A percentile compares a stretch with the other conserved stretches of the same genome.
Evolutionary conservation across 1,140 invertebrate species (phyloP).

Genomic region (Zaprionus ornatus): DNA sequence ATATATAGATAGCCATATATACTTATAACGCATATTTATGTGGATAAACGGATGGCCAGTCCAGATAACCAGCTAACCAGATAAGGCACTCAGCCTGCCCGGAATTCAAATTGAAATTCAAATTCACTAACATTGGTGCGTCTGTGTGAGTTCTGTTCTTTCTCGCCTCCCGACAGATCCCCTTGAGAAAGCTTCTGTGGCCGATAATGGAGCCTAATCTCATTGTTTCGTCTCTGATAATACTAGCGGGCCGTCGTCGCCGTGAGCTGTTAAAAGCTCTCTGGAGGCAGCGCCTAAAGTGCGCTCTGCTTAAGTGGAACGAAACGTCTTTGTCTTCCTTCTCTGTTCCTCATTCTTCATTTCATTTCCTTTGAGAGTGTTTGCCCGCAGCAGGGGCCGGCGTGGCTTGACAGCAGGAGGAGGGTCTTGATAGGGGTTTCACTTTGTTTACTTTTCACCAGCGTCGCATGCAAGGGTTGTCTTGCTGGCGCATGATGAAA

Average conservation of each 20-base stretch:
- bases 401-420: background rate
- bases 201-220: conserved; percentile 31
- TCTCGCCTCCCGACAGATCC: background rate
- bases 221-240: background rate
- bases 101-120: conserved; percentile 4
- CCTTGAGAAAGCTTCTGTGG: conserved; percentile 1
- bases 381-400: too few relatives aligned
- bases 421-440: background rate
- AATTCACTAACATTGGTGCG: conserved; percentile 9
- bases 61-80: conserved; percentile 1
- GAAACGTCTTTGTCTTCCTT: conserved; percentile 12
- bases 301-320: conserved; percentile 21
- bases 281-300: conserved; percentile 25
- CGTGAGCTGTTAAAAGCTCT: conserved; percentile 25
- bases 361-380: too few relatives aligned
- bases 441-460: conserved; percentile 66
- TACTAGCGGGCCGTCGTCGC: background rate
- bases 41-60: conserved; percentile 27
- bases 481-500: background rate
- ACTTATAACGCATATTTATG: background rate
- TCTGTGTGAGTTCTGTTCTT: background rate
- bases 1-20: background rate
- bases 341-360: background rate
- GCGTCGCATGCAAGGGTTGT: background rate
- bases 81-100: background rate